A percentile compares a stretch with the other conserved stretches of the same genome.
Conservation (phyloP, 1,140 invertebrate species). For the Heliconius eleuchia region DNA sequence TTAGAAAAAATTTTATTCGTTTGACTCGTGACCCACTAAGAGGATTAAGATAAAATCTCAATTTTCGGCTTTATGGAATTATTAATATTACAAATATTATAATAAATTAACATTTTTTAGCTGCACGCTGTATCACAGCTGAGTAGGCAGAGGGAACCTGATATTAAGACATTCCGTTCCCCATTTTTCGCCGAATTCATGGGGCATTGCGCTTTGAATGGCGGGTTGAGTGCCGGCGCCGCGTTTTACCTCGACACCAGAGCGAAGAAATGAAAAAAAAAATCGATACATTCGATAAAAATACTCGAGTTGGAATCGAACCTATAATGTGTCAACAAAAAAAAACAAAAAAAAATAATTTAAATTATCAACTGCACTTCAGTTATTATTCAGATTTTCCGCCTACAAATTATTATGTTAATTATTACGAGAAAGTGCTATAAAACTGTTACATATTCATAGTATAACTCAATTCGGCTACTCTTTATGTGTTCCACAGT, state of each 20-base stretch:
- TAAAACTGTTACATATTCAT: constrained; percentile 8
- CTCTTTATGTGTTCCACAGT: background rate
- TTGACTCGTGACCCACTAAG: background rate
- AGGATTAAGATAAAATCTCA: background rate
- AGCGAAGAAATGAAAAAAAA: no score
- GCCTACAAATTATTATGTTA: background rate
- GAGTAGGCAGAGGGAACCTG: no score
- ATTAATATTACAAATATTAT: background rate
- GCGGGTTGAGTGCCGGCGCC: no score
- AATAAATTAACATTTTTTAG: no score
- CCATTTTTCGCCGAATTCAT: no score
- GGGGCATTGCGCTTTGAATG: no score
- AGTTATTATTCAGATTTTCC: background rate
- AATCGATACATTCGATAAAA: no score
- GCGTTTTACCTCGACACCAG: no score
- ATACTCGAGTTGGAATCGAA: no score
- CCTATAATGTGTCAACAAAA: no score
- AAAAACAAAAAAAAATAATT: background rate
- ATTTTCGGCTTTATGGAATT: background rate
- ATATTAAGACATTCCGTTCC: no score
- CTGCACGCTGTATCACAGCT: no score
- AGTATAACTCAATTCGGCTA: background rate
- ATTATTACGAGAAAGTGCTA: background rate
- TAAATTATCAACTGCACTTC: background rate
- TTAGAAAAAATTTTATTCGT: background rate